A percentile compares a stretch with the other conserved stretches of the same genome.
These are phyloP conservation scores for Rhinopithecus roxellana DNA, from an alignment of 2,113 vertebrate species.

Conservation along the genomic window DNA sequence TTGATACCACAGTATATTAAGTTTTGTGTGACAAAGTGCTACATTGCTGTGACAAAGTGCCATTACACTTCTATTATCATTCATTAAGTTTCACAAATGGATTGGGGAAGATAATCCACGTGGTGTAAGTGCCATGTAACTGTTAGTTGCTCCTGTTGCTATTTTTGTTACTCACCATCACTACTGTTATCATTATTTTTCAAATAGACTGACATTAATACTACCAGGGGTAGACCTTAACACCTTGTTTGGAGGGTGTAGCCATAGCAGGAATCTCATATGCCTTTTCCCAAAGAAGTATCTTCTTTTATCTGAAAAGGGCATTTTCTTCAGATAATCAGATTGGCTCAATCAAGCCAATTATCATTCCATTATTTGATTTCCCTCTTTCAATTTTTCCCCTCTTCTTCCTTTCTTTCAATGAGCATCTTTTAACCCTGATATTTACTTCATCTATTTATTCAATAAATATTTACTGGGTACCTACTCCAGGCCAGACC, in stretches of 20 bases:
- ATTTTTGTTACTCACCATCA: neutral
- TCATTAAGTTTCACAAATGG: conserved; percentile 19
- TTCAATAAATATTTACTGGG: neutral
- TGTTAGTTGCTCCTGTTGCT: neutral
- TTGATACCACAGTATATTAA: neutral
- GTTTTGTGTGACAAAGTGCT: neutral
- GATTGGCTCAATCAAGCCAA: neutral
- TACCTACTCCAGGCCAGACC: neutral
- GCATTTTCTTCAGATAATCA: neutral
- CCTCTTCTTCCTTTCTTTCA: neutral
- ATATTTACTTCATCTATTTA: neutral
- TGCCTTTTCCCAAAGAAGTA: conserved; percentile 9
- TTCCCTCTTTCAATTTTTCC: neutral
- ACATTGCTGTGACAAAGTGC: neutral
- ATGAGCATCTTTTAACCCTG: neutral
- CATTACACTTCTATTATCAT: conserved; percentile 11
- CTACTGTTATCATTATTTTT: conserved; percentile 10
- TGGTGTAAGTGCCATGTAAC: neutral
- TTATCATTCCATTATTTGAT: neutral
- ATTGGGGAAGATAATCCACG: neutral
- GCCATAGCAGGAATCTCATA: neutral
- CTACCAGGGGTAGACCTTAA: neutral
- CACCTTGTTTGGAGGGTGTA: neutral
- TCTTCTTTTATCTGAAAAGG: conserved; percentile 1
- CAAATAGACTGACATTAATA: neutral